A percentile compares a stretch with the other conserved stretches of the same genome.
Evolutionary conservation across 2,113 vertebrate species (phyloP).

Genomic region (Physeter macrocephalus): DNA sequence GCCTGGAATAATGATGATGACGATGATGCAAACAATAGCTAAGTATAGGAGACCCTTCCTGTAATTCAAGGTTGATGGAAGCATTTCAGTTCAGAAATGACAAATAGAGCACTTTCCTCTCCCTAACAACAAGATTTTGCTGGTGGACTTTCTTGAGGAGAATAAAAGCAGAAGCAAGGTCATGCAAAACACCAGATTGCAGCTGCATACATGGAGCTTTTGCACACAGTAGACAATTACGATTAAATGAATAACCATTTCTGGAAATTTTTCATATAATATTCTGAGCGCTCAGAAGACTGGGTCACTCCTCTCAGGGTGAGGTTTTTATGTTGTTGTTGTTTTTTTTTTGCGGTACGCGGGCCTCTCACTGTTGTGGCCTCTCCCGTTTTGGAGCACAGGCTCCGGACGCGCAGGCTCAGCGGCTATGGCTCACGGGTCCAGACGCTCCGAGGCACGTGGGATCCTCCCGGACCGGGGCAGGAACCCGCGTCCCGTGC

Average conservation of each 20-base stretch:
- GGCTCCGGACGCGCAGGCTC: too few species aligned
- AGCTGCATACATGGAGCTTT: neutral
- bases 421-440: too few species aligned
- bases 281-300: neutral
- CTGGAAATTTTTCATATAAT: neutral
- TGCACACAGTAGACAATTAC: neutral
- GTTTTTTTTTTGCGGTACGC: too few species aligned
- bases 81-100: constrained; percentile 58
- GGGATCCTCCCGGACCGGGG: too few species aligned
- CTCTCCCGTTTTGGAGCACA: too few species aligned
- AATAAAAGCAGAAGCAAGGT: constrained; percentile 43
- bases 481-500: too few species aligned
- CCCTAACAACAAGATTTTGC: constrained; percentile 5
- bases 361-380: too few species aligned
- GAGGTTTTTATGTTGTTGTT: too few species aligned
- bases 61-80: constrained; percentile 67
- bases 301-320: neutral
- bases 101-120: constrained; percentile 56
- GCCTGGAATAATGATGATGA: constrained; percentile 41
- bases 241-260: neutral
- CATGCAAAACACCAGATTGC: neutral
- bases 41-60: constrained; percentile 42
- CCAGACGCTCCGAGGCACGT: too few species aligned
- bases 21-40: constrained; percentile 39
- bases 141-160: constrained; percentile 12